A percentile compares a stretch with the other conserved stretches of the same genome.
These are phyloP conservation scores for Pandemis cinnamomeana DNA, from an alignment of 2,888 invertebrate genomes.

Conservation along the genomic window DNA sequence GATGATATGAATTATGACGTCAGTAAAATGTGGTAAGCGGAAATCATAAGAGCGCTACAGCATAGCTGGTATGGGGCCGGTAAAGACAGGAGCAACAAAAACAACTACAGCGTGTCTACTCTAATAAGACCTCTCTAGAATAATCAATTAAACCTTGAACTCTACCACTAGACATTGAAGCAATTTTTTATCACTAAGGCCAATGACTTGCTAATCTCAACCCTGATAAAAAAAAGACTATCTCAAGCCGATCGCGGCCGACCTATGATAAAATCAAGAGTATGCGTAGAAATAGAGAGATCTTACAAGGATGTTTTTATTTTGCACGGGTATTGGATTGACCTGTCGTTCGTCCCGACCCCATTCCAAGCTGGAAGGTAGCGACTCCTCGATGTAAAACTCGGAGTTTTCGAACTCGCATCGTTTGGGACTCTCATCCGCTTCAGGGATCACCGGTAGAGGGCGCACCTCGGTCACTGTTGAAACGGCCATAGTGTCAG, in stretches of 20 bases:
- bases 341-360: slow-evolving; percentile 82
- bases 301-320: slow-evolving; percentile 47
- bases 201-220: slow-evolving; percentile 23
- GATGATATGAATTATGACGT: slow-evolving; percentile 19
- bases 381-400: slow-evolving; percentile 95
- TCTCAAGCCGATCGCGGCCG: slow-evolving; percentile 29
- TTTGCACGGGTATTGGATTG: slow-evolving; percentile 57
- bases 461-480: slow-evolving; percentile 85
- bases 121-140: slow-evolving; percentile 58
- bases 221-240: neutral
- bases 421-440: slow-evolving; percentile 48
- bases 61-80: slow-evolving; percentile 71
- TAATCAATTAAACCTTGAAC: slow-evolving; percentile 21
- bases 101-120: slow-evolving; percentile 59
- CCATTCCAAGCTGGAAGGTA: slow-evolving; percentile 92
- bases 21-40: slow-evolving; percentile 41
- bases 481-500: slow-evolving; percentile 80
- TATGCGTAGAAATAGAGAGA: slow-evolving; percentile 34
- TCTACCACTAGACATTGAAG: neutral
- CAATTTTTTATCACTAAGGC: slow-evolving; percentile 1
- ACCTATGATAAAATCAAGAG: neutral
- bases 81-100: slow-evolving; percentile 78
- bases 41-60: slow-evolving; percentile 51
- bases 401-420: slow-evolving; percentile 90
- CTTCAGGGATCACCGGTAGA: slow-evolving; percentile 64